Conservation (phyloP, 2,888 invertebrate genomes). For the Pammene aurita region DNA sequence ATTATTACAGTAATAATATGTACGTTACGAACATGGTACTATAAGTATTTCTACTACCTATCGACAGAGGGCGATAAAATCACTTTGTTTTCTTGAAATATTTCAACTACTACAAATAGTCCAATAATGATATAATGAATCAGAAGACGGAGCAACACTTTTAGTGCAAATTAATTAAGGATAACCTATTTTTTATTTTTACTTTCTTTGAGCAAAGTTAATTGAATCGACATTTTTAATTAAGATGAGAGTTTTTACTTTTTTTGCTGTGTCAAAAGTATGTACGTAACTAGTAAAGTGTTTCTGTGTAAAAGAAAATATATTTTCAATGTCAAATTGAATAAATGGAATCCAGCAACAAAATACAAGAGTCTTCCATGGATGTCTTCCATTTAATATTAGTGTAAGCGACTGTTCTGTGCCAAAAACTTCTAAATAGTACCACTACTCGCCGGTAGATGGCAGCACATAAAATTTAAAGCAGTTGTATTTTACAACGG, state of each 20-base stretch:
- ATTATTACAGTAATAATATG: background rate
- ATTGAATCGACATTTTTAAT: too few relatives aligned
- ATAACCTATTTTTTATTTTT: background rate
- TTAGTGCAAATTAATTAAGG: conserved; percentile 28
- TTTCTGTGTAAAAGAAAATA: conserved; percentile 51
- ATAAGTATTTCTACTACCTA: background rate
- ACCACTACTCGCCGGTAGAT: conserved; percentile 28
- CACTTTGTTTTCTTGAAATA: background rate
- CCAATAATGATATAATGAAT: background rate
- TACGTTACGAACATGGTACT: background rate
- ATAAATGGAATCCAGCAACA: conserved; percentile 28
- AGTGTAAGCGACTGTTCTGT: conserved; percentile 21
- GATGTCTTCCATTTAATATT: conserved; percentile 32
- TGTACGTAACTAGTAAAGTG: conserved; percentile 25
- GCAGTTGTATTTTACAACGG: conserved; percentile 15
- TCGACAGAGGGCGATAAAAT: background rate
- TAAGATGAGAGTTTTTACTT: background rate
- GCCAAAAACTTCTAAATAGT: conserved; percentile 8
- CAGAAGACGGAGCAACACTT: background rate
- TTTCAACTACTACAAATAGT: background rate
- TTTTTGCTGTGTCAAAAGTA: conserved; percentile 9
- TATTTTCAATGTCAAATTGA: conserved; percentile 75
- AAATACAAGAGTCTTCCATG: conserved; percentile 25
- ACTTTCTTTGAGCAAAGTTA: background rate
- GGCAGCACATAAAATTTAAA: conserved; percentile 22